phyloP scores from a whole-genome alignment of 2,888 invertebrate species.

The Syritta pipiens region DNA sequence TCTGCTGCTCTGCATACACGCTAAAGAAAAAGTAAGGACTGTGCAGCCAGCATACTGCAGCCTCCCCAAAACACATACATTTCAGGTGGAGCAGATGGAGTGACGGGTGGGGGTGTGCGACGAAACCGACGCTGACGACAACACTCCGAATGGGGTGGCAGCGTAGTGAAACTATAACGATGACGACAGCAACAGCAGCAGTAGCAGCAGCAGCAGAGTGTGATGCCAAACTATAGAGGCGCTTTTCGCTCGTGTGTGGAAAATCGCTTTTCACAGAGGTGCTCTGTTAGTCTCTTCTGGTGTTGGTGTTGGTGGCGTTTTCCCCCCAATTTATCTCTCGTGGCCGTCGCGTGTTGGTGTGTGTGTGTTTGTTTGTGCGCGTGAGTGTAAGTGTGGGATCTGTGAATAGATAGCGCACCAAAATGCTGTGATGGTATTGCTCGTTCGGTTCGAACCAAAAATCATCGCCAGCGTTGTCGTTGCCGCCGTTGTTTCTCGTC shows the following conservation, averaged over 20 bases:
- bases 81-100: background rate
- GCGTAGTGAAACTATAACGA: constrained; percentile 47
- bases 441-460: constrained; percentile 51
- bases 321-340: constrained; percentile 46
- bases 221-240: constrained; percentile 45
- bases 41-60: constrained; percentile 50
- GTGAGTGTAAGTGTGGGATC: constrained; percentile 36
- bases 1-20: background rate
- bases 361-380: background rate
- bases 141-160: constrained; percentile 7
- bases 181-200: constrained; percentile 51
- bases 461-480: constrained; percentile 22
- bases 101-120: no score
- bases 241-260: constrained; percentile 58
- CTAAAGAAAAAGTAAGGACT: constrained; percentile 11
- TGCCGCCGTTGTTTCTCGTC: constrained; percentile 53
- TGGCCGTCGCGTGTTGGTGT: constrained; percentile 19
- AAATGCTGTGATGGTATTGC: constrained; percentile 32
- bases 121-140: no score
- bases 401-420: constrained; percentile 38
- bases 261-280: constrained; percentile 56
- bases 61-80: constrained; percentile 37
- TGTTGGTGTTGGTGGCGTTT: constrained; percentile 49
- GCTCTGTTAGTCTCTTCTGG: constrained; percentile 5
- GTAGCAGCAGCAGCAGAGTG: constrained; percentile 10